Evolutionary conservation across 2,797 vertebrate genomes (phyloP).

Genomic region (Parotocinclus haroldoi): DNA sequence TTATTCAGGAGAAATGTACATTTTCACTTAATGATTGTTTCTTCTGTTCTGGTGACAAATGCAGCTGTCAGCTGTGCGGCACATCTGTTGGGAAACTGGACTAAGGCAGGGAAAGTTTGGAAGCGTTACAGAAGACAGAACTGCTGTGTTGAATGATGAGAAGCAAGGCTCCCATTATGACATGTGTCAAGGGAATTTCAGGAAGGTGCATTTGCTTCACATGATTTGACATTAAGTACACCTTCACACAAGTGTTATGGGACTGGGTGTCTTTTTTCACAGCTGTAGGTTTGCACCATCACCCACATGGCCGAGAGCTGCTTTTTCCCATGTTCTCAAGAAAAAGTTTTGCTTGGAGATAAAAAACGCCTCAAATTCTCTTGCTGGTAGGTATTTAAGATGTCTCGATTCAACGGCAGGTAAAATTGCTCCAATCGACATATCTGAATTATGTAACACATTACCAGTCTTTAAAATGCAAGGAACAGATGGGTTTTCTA

Average conservation of each 20-base stretch:
- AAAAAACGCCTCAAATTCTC: no score
- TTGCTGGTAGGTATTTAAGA: no score
- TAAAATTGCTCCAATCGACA: no score
- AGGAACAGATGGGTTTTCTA: no score
- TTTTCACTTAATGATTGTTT: conserved; percentile 53
- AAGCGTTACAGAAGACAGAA: conserved; percentile 13
- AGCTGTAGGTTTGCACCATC: background rate
- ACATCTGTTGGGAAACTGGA: conserved; percentile 63
- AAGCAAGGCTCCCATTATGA: conserved; percentile 17
- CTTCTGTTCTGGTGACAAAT: conserved; percentile 49
- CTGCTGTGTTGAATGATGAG: conserved; percentile 29
- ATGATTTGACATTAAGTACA: conserved; percentile 23
- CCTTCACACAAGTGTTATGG: conserved; percentile 18
- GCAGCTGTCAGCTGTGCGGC: conserved; percentile 72
- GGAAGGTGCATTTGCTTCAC: conserved; percentile 8
- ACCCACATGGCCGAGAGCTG: background rate
- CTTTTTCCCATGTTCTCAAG: background rate
- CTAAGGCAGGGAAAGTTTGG: conserved; percentile 18
- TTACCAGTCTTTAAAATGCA: no score
- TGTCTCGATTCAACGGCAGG: no score
- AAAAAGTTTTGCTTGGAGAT: no score
- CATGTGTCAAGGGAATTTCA: conserved; percentile 6
- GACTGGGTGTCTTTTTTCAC: conserved; percentile 24
- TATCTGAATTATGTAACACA: no score
- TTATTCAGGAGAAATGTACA: conserved; percentile 52